Conservation (phyloP, 1,140 invertebrate species). For the roundworm (Caenorhabditis elegans) region WBcel235 BX284605.5:9411001-9411500, state of each 20-base stretch:
- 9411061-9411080: too few relatives aligned
- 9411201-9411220: background rate
- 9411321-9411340: background rate
- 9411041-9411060: background rate
- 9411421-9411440: too few relatives aligned
- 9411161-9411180: background rate
- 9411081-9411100: too few relatives aligned
- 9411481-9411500: too few relatives aligned
- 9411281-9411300: background rate
- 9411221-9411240: background rate
- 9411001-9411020: slow-evolving; percentile 3
- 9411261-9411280: background rate
- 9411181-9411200: background rate
- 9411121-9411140: background rate
- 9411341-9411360: background rate
- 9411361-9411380: background rate
- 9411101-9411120: too few relatives aligned
- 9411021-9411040: background rate
- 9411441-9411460: too few relatives aligned
- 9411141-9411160: background rate
- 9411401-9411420: too few relatives aligned
- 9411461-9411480: too few relatives aligned
- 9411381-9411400: too few relatives aligned
- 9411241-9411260: background rate
- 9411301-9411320: background rate